Evolutionary conservation across 2,113 vertebrate genomes (phyloP), one percentile per base, ranked within the genome.

Genomic region (Toxotes jaculatrix): DNA sequence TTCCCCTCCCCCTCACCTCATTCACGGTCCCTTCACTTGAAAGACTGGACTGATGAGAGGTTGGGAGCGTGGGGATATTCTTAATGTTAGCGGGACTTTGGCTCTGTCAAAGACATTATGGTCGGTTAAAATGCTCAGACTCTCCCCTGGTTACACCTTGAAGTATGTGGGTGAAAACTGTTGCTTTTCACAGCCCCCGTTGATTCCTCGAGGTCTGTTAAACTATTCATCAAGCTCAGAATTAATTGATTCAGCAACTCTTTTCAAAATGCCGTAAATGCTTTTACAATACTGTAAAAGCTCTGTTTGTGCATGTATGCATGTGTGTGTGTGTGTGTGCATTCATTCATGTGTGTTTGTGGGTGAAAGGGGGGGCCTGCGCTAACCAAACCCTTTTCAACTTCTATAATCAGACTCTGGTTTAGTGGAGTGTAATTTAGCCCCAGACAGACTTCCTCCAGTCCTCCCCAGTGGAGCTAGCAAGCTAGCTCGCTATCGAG

Each of bases 371-470:
- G 88, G 53, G 83, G 89, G 91, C 78, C 85, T 90, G 87, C 55
- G 11, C 87, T 88, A 86, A 93, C 93, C 92, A 88, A 94, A 93
- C 87, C 90, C 80, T 92, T 94, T 93, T 91, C 92, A 93, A 90
- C 88, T 92, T 93, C 92, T 94, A 93, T 94, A 93, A 93, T 94
- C 93, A 92, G 92, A 92, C 93, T 86, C 73, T 91, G 88, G 89
- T 94, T 92, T 89, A 82, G 87, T 91, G 87, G 75, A 91, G 90
- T 93, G 88, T 94, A 95, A 95, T 95, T 95, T 94, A 87, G 89
- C 86, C 72, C 87, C 92, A 93, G 92, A 94, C 93, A 93, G 92
- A 92, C 91, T 90, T 95, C 91, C 67, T 79, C 89, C 88, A 80
- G 91, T 93, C 89, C 91, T 92, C 91, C 89, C 92, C 89, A 77